Conservation (phyloP, 92 coral and sea anemone genomes). For the Parazoanthus swiftii region DNA sequence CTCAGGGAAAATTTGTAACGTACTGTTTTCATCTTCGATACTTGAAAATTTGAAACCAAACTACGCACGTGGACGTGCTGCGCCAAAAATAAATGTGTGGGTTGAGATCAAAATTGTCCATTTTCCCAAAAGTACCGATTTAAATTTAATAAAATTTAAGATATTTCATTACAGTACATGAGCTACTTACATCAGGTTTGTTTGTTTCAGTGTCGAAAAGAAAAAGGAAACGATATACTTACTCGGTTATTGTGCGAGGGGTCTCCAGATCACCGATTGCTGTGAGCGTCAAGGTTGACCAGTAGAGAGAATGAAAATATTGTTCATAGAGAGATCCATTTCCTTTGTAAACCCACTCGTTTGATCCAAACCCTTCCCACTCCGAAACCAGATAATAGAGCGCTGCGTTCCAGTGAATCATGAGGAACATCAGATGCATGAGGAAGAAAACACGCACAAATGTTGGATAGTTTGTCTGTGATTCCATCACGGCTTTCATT, state of each 20-base stretch:
- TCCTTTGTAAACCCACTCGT: constrained; percentile 88
- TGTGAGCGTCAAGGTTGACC: constrained; percentile 93
- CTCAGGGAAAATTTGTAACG: neutral
- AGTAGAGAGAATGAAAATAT: constrained; percentile 88
- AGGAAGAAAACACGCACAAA: constrained; percentile 83
- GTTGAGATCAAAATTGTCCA: neutral
- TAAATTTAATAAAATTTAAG: neutral
- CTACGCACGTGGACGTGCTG: neutral
- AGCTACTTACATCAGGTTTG: neutral
- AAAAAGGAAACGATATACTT: constrained; percentile 40
- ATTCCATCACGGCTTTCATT: constrained; percentile 84
- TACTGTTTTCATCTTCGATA: neutral
- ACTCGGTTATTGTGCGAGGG: constrained; percentile 88
- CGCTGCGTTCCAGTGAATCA: constrained; percentile 98
- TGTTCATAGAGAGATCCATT: constrained; percentile 93
- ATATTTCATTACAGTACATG: neutral
- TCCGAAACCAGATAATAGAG: constrained; percentile 81
- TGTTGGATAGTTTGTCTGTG: constrained; percentile 88
- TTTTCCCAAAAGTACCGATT: neutral
- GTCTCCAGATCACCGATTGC: constrained; percentile 94
- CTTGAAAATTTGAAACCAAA: neutral
- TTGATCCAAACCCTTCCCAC: constrained; percentile 93
- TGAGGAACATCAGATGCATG: constrained; percentile 87
- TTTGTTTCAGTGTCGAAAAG: neutral
- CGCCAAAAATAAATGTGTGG: neutral